A percentile compares a stretch with the other conserved stretches of the same genome.
phyloP scores from a whole-genome alignment of 2,888 invertebrate species.

The Myopa testacea region DNA sequence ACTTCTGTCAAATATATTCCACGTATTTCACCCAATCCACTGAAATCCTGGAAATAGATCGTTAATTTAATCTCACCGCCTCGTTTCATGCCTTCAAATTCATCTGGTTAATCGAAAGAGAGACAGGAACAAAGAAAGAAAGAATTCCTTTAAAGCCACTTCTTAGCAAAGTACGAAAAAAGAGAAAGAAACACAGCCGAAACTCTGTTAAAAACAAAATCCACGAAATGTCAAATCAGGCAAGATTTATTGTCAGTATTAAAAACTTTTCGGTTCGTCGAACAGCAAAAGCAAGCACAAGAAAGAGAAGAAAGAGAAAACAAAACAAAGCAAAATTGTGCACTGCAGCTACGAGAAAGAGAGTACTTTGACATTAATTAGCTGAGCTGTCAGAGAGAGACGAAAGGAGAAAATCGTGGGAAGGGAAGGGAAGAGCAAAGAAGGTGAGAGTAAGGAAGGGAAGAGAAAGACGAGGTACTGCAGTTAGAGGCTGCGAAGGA shows the following conservation, averaged over 20 bases:
- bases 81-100: too few species aligned
- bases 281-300: constrained; percentile 20
- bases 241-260: background rate
- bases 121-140: too few species aligned
- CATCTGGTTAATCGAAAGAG: too few species aligned
- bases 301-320: background rate
- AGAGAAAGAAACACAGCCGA: background rate
- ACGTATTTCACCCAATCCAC: too few species aligned
- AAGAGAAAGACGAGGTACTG: too few species aligned
- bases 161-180: background rate
- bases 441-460: background rate
- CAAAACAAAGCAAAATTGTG: background rate
- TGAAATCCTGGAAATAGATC: too few species aligned
- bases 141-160: too few species aligned
- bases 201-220: constrained; percentile 15
- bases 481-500: background rate
- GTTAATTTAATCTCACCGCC: too few species aligned
- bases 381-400: background rate
- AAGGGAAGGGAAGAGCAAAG: background rate
- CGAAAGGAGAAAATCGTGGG: background rate
- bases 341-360: background rate
- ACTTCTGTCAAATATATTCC: too few species aligned
- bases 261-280: constrained; percentile 8
- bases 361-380: constrained; percentile 15
- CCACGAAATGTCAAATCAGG: constrained; percentile 4